Evolutionary conservation across 2,797 vertebrate genomes (phyloP).

Genomic region (Streptopelia turtur): DNA sequence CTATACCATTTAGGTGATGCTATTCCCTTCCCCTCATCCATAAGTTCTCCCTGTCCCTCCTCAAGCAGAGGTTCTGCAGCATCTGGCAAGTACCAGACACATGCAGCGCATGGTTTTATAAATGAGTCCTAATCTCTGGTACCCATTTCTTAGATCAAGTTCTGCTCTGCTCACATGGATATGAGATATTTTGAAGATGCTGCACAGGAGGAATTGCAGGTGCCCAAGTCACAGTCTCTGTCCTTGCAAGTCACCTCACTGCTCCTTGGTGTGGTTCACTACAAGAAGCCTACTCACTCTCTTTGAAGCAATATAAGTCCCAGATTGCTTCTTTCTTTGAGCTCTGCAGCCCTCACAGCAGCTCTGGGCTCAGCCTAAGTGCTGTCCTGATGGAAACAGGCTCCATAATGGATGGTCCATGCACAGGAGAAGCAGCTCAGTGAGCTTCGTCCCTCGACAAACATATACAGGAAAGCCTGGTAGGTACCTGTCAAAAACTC

Average conservation of each 20-base stretch:
- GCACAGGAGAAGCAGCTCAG: neutral
- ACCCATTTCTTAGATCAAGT: neutral
- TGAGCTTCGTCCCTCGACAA: neutral
- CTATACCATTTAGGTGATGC: neutral
- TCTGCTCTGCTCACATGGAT: neutral
- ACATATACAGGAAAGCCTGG: neutral
- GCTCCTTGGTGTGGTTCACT: neutral
- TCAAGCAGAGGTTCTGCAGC: neutral
- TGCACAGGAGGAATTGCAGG: neutral
- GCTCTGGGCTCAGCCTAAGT: neutral
- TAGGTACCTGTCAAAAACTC: neutral
- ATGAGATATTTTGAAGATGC: neutral
- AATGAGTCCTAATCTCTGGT: neutral
- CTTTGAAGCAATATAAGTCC: neutral
- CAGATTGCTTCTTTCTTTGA: neutral
- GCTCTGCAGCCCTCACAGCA: neutral
- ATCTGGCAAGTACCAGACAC: neutral
- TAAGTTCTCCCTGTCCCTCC: neutral
- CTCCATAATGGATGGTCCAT: neutral
- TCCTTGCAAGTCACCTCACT: no score
- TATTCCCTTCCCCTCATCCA: neutral
- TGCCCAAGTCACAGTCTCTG: neutral
- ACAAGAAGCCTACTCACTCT: neutral
- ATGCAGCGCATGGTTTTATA: rapidly evolving
- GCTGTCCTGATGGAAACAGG: neutral